Percentiles rank a stretch among this genome's conserved stretches.
These are phyloP conservation scores for Epizoanthus illoricatus DNA, from an alignment of 92 coral and sea anemone species.

Conservation along the genomic window DNA sequence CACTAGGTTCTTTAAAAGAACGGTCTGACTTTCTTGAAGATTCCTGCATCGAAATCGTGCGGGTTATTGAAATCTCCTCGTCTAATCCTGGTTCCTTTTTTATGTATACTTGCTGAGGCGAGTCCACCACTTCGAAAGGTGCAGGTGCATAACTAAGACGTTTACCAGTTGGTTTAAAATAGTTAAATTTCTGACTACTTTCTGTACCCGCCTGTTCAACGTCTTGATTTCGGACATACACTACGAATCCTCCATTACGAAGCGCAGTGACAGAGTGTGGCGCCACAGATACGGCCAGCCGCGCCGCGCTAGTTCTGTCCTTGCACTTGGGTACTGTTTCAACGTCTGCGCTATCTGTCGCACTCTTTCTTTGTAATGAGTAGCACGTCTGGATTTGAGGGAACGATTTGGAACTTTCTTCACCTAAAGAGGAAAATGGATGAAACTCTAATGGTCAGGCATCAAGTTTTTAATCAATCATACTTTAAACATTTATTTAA, in stretches of 20 bases:
- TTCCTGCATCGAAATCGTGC: background rate
- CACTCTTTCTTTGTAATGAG: conserved; percentile 33
- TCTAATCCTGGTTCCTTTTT: conserved; percentile 6
- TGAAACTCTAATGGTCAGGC: too few relatives aligned
- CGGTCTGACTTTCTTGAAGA: background rate
- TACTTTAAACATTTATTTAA: too few relatives aligned
- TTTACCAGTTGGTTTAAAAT: background rate
- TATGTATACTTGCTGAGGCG: conserved; percentile 4
- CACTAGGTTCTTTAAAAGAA: conserved; percentile 20
- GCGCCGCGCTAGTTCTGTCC: background rate
- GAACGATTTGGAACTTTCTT: conserved; percentile 29
- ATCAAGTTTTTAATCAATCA: too few relatives aligned
- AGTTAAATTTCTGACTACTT: background rate
- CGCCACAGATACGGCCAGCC: conserved; percentile 13
- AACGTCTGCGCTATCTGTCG: background rate
- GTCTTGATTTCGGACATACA: background rate
- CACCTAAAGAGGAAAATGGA: conserved; percentile 4
- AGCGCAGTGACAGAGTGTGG: background rate
- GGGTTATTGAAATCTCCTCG: background rate
- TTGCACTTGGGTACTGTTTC: conserved; percentile 13
- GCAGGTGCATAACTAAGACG: background rate
- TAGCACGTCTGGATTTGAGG: conserved; percentile 73
- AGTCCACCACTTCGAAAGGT: background rate
- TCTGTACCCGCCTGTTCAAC: conserved; percentile 1
- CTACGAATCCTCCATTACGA: conserved; percentile 9